These are phyloP conservation scores for Pecten maximus DNA, from an alignment of 2,888 invertebrate genomes.

Conservation along the genomic window DNA sequence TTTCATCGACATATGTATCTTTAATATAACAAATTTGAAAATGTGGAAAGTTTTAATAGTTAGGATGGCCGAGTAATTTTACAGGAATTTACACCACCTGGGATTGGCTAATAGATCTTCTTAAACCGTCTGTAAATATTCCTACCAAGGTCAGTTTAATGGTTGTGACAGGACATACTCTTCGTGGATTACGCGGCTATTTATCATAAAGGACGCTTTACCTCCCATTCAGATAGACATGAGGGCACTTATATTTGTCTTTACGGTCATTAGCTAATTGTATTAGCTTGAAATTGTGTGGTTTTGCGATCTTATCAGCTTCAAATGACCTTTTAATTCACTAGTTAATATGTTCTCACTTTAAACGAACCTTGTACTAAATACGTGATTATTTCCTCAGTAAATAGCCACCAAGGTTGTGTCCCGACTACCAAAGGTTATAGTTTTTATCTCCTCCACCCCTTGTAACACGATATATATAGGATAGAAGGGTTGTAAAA, in stretches of 20 bases:
- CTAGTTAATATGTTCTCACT: background rate
- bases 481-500: background rate
- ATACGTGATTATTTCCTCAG: background rate
- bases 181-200: background rate
- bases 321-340: conserved; percentile 11
- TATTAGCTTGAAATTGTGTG: conserved; percentile 4
- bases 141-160: background rate
- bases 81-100: background rate
- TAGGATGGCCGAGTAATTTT: background rate
- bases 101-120: background rate
- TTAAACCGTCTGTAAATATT: background rate
- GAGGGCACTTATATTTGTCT: conserved; percentile 14
- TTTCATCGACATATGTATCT: too few relatives aligned
- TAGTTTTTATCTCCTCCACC: background rate
- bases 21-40: too few relatives aligned
- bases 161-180: background rate
- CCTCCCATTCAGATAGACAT: background rate
- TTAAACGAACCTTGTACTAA: background rate
- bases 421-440: background rate
- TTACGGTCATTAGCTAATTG: conserved; percentile 17
- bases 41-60: background rate
- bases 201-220: background rate
- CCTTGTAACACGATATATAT: background rate
- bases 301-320: background rate
- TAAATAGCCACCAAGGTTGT: conserved; percentile 11